Base-by-base conservation (phyloP, 2,113 vertebrate genomes). In the Platichthys stellatus region DNA sequence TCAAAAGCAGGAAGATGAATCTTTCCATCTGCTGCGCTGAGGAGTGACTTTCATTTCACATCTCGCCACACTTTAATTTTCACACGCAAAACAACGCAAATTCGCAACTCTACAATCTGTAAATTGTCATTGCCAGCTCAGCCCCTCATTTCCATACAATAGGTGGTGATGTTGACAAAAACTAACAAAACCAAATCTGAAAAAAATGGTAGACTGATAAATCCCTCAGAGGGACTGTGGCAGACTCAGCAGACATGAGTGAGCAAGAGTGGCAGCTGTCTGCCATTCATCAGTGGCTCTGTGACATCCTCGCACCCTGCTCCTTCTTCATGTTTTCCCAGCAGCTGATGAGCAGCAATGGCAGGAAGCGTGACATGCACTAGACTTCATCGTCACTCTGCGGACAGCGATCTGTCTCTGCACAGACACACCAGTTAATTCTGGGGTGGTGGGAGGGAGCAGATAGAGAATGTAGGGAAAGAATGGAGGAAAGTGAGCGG, bases 1-100 rank as follows among this genome's bases (percentile, higher is more conserved):
- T 91, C 85, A 89, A 90, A 85, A 74, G n/a, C 57, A 38, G 74
- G 45, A 87, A 86, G 82, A 90, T 78, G 78, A 90, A 83, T 84
- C 18, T 11, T 45, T 82, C 86, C 83, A 86, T 90, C 88, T 92
- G 91, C 74, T 0, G 53, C 1, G 15, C 0, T 1, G 12, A 63
- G n/a, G 75, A 51, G 47, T 18, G 56, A 76, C 69, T 80, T 71
- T 71, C 59, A 76, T 82, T 89, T 76, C 84, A 74, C 68, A 66
- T 78, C 80, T 80, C 76, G 2, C 53, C 67, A 60, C 5, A 10
- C 82, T 75, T 63, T 62, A 23, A 31, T 63, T 81, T 73, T 76
- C 74, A 69, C 72, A 75, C 47, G 4, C 67, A 82, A 64, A 71
- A 71, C 69, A 28, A 54, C 66, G 18, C 70, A 69, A 72, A 84